Evolutionary conservation across 2,888 invertebrate species (phyloP).

Genomic region (Carabus problematicus): DNA sequence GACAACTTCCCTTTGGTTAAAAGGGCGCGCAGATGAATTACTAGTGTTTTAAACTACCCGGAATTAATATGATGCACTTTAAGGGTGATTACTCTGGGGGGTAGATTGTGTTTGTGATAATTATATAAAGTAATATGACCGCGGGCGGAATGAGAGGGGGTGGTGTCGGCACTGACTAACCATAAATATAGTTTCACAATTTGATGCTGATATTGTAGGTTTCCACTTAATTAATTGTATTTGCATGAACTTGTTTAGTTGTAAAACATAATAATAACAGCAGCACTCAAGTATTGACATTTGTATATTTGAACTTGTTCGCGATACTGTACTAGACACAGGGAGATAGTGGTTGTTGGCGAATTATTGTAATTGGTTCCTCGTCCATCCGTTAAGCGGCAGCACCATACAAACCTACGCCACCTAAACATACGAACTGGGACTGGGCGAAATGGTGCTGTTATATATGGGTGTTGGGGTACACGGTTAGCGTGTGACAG

Average conservation of each 20-base stretch:
- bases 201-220: too few relatives aligned
- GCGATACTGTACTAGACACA: neutral
- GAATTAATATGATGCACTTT: conserved; percentile 27
- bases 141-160: neutral
- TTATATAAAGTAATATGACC: conserved; percentile 12
- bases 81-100: conserved; percentile 8
- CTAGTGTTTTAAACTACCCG: conserved; percentile 29
- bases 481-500: neutral
- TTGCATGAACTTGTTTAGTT: too few relatives aligned
- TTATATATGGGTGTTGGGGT: conserved; percentile 20
- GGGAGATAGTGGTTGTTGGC: conserved; percentile 14
- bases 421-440: neutral
- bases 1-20: conserved; percentile 24
- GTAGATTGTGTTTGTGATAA: neutral
- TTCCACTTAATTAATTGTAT: too few relatives aligned
- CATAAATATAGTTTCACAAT: too few relatives aligned
- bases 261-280: too few relatives aligned
- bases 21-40: conserved; percentile 18
- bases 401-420: neutral
- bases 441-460: conserved; percentile 12
- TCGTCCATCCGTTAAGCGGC: conserved; percentile 7
- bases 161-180: too few relatives aligned
- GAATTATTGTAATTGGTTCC: conserved; percentile 39
- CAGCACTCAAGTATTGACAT: too few relatives aligned
- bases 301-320: neutral